A percentile compares a stretch with the other conserved stretches of the same genome.
These are phyloP conservation scores for Lepus townsendii DNA, from an alignment of 2,797 vertebrate genomes.

Conservation along the genomic window DNA sequence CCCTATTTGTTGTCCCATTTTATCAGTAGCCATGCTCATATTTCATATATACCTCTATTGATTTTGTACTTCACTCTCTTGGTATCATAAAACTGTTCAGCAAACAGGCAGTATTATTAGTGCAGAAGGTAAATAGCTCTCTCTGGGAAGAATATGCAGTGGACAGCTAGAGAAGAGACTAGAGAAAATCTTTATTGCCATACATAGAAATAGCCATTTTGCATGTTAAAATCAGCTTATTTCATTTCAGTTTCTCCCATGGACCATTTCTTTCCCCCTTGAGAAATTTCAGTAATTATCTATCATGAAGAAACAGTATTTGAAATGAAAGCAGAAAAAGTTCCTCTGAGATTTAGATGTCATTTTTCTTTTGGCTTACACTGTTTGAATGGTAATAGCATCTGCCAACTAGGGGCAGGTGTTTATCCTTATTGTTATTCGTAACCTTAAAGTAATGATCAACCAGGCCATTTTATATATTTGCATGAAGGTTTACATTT, in stretches of 20 bases:
- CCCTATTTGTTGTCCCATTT: constrained; percentile 9
- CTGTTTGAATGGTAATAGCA: constrained; percentile 2
- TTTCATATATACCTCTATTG: constrained; percentile 43
- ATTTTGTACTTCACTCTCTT: constrained; percentile 36
- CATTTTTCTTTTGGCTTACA: background rate
- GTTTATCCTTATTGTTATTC: constrained; percentile 42
- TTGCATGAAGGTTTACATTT: constrained; percentile 3
- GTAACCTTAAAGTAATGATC: constrained; percentile 1
- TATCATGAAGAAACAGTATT: constrained; percentile 24
- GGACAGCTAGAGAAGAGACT: background rate
- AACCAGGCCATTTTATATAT: constrained; percentile 36
- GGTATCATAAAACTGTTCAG: constrained; percentile 42
- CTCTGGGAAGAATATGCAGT: background rate
- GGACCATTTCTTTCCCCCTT: background rate
- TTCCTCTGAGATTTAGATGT: constrained; percentile 42
- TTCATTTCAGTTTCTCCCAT: background rate
- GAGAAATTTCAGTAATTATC: constrained; percentile 43
- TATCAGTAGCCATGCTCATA: constrained; percentile 12
- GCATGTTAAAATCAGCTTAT: constrained; percentile 40
- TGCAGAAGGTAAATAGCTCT: constrained; percentile 31
- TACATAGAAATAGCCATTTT: constrained; percentile 37
- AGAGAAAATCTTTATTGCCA: background rate
- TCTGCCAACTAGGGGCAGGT: background rate
- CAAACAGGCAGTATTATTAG: constrained; percentile 30
- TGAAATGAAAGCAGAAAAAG: constrained; percentile 49